phyloP scores from a whole-genome alignment of 2,113 vertebrate species.

The Cryptoleucopteryx plumbea region DNA sequence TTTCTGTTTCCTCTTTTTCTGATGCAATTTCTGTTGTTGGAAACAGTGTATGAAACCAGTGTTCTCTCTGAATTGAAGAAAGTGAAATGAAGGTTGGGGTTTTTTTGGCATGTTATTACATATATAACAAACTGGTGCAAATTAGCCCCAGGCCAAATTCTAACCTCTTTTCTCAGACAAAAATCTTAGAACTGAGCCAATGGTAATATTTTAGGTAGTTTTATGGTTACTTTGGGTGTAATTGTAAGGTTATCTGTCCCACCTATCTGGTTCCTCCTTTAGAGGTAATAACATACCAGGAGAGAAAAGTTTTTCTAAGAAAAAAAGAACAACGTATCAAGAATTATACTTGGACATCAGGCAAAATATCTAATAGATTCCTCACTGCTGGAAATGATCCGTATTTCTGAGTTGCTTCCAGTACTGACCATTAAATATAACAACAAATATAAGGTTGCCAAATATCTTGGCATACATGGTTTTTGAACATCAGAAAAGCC shows the following conservation, averaged over 20 bases:
- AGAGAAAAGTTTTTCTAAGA: not conserved
- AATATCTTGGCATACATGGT: not conserved
- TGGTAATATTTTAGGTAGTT: not conserved
- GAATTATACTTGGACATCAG: not conserved
- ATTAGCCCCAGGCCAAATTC: not conserved
- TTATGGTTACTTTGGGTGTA: not conserved
- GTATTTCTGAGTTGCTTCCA: not conserved
- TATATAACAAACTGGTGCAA: not conserved
- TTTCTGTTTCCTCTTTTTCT: not conserved
- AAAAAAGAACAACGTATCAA: not conserved
- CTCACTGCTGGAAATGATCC: not conserved
- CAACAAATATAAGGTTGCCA: not conserved
- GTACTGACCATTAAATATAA: not conserved
- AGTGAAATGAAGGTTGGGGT: not conserved
- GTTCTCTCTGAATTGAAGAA: not conserved
- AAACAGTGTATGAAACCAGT: not conserved
- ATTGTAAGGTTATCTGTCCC: not conserved
- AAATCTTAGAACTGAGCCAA: not conserved
- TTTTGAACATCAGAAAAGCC: not conserved
- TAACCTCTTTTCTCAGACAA: not conserved
- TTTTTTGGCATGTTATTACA: not conserved
- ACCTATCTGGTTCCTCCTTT: not conserved
- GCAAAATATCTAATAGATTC: not conserved
- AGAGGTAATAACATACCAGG: not conserved
- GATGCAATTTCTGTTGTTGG: not conserved